Base-by-base conservation (phyloP, 2,797 vertebrate genomes). In the Gila robusta region DNA sequence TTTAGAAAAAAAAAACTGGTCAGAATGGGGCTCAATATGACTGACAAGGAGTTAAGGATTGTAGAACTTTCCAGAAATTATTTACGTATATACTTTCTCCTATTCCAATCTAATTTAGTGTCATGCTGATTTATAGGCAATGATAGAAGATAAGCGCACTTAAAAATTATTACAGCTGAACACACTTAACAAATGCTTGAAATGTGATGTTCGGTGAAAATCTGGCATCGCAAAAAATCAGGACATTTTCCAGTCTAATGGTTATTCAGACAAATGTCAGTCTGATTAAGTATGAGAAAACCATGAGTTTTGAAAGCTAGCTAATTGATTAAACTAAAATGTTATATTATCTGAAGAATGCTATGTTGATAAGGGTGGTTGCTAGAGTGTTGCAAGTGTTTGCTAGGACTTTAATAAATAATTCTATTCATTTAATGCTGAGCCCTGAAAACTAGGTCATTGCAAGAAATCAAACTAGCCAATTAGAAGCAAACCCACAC, bases 101-200 rank as follows among this genome's bases (percentile, higher is more conserved):
- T 32, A 16, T 54, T 67, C 21, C 12, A 23, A 26, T 62, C n/a
- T 9, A 73, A 70, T n/a, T 59, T 32, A 28, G 26, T 14, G 76
- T 26, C 35, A 49, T 11, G 0, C 41, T 32, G 21, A 69, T 49
- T 67, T 52, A n/a, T 12, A 32, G 26, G 14, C 62, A 32, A 32
- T 32, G 5, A 32, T 16, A 54, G 16, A 10, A 59, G 3, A 56
- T 62, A 54, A 83, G 82, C 26, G 59, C 72, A 67, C 62, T 69
- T 69, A 54, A 47, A 79, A 77, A 69, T 56, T 9, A 67, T 69
- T 69, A 69, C 83, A 84, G 73, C 16, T 84, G 49, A 84, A 84
- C 47, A 56, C 83, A 70, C 64, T 35, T 7, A 84, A 56, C 59
- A 28, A 47, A 66, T 17, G 23, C 8, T 41, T 82, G 41, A 59